These are phyloP conservation scores for Aricia agestis DNA, from an alignment of 1,140 invertebrate genomes.

Conservation along the genomic window DNA sequence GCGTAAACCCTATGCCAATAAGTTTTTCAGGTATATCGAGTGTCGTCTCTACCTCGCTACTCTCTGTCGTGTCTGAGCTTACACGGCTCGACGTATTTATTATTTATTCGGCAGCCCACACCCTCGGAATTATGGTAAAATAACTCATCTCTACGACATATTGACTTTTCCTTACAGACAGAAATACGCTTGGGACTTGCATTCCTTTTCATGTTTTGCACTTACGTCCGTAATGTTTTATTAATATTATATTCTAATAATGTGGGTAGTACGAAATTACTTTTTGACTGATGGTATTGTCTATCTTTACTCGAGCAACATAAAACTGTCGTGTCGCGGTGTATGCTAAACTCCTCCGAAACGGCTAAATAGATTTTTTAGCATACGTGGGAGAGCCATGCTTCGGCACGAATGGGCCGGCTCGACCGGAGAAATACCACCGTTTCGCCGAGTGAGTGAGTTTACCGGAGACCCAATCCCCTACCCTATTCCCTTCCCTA, in stretches of 20 bases:
- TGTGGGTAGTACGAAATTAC: too few species aligned
- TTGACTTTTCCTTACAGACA: conserved; percentile 56
- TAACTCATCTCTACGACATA: conserved; percentile 71
- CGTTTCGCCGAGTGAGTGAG: too few species aligned
- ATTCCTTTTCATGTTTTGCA: conserved; percentile 29
- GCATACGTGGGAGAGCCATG: too few species aligned
- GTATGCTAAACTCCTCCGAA: too few species aligned
- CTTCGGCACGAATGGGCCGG: too few species aligned
- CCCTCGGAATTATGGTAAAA: conserved; percentile 67
- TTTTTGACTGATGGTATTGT: conserved; percentile 23
- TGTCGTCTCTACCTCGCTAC: neutral
- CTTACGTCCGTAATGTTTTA: neutral
- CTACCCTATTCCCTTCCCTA: too few species aligned
- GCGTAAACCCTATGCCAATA: neutral
- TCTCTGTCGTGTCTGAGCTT: conserved; percentile 17
- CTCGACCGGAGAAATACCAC: too few species aligned
- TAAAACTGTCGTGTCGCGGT: too few species aligned
- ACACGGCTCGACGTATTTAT: conserved; percentile 61
- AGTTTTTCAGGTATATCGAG: neutral
- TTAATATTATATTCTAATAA: neutral
- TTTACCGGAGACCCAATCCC: too few species aligned
- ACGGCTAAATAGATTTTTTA: too few species aligned
- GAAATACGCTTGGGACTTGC: conserved; percentile 64
- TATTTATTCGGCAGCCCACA: conserved; percentile 72
- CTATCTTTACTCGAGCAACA: too few species aligned